A percentile compares a stretch with the other conserved stretches of the same genome.
Evolutionary conservation across 2,113 vertebrate genomes (phyloP).

Genomic region (Chauna torquata): DNA sequence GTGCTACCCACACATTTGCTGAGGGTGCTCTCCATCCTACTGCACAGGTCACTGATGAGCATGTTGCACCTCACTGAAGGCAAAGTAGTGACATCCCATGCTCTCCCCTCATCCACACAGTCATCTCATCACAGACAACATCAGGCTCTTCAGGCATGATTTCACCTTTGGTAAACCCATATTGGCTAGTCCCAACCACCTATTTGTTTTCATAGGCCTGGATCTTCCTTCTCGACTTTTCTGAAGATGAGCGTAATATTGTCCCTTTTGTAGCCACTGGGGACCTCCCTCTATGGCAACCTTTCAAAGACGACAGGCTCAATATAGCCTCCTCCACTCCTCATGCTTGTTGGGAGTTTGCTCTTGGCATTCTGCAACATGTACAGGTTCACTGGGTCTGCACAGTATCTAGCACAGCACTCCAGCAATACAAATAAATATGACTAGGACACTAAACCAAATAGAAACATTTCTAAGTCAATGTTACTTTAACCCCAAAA

Average conservation of each 20-base stretch:
- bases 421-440: not conserved
- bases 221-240: not conserved
- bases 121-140: not conserved
- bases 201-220: not conserved
- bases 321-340: not conserved
- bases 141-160: fast-evolving
- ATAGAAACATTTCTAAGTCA: not conserved
- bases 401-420: not conserved
- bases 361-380: not conserved
- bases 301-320: not conserved
- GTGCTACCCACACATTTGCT: fast-evolving
- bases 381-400: not conserved
- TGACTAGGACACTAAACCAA: not conserved
- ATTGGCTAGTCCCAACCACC: not conserved
- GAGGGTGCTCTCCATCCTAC: not conserved
- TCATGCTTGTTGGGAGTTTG: not conserved
- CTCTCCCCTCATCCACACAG: not conserved
- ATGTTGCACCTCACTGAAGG: not conserved
- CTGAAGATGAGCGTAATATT: not conserved
- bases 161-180: not conserved
- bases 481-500: not conserved
- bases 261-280: not conserved
- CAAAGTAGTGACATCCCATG: not conserved
- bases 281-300: not conserved
- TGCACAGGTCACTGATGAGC: not conserved